Base-by-base conservation (phyloP, 2,888 invertebrate genomes). In the Atethmia centrago region DNA sequence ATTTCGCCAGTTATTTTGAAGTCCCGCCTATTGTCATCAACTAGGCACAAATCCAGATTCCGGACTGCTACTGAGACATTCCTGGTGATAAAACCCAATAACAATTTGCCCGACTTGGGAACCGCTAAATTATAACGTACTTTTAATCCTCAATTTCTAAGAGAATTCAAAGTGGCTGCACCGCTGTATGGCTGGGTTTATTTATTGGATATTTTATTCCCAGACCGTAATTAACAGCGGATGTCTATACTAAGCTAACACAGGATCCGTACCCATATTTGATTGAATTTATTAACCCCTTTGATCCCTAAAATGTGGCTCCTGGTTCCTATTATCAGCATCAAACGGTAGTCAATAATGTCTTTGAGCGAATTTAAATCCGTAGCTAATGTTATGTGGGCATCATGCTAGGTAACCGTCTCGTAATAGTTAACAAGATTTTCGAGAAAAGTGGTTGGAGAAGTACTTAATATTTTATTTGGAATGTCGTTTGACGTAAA, bases 261-360 rank as follows among this genome's bases (percentile, higher is more conserved):
- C 66, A 56, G 31, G 40, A 76, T 56, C 31, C n/a, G 21, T 49
- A 76, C 42, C 55, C 49, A 56, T 42, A 56, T 31, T 75, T 66
- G 66, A 65, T 75, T 74, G 7, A 65, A 12, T 56, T 40, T 55
- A 71, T 40, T 75, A 55, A 75, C 25, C 25, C 5, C 14, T 75
- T 75, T 75, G 21, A 76, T 74, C 42, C 31, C 25, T 7, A 31
- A 66, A 62, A 49, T 2, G 21, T 31, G 14, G 9, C 25, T 66
- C 9, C n/a, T 31, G 49, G 53, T 73, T 62, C n/a, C 74, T 56
- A 75, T 40, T 56, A 65, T 21, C 21, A 31, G 9, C 55, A 66
- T 56, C 56, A 56, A 76, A 49, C 19, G 56, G 31, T 7, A 66
- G 21, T 58, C 31, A 42, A 58, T 56, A 42, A 66, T 36, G 21